phyloP scores from a whole-genome alignment of 2,797 vertebrate genomes.

The Aphelocoma californica region DNA sequence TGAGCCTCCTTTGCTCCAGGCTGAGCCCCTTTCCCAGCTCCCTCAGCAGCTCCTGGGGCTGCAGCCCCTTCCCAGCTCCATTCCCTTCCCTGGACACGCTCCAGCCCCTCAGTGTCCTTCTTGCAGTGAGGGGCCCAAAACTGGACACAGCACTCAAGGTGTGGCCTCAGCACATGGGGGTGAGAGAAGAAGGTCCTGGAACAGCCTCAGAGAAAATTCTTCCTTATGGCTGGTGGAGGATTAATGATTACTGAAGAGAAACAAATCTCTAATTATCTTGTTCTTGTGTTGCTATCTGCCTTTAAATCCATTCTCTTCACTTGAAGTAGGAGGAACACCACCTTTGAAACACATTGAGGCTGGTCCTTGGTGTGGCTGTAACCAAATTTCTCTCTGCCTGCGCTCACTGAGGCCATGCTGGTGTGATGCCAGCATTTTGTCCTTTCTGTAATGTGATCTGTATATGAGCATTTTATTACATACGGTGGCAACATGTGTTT shows the following conservation, averaged over 20 bases:
- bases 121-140: fast-evolving
- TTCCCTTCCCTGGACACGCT: fast-evolving
- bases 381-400: neutral
- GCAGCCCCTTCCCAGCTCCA: fast-evolving
- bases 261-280: neutral
- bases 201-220: neutral
- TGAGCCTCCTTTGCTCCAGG: neutral
- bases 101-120: neutral
- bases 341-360: neutral
- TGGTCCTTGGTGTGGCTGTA: neutral
- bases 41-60: neutral
- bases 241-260: neutral
- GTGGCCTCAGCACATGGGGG: too few species aligned
- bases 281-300: neutral
- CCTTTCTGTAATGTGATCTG: neutral
- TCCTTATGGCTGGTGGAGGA: neutral
- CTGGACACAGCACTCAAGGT: neutral
- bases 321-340: neutral
- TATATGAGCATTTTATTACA: neutral
- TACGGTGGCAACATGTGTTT: neutral
- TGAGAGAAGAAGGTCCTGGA: neutral
- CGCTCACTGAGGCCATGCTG: neutral
- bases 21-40: neutral
- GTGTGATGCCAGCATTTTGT: neutral
- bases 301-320: neutral